A percentile compares a stretch with the other conserved stretches of the same genome.
Evolutionary conservation across 2,113 vertebrate genomes (phyloP).

Genomic region (Rhizomys pruinosus): DNA sequence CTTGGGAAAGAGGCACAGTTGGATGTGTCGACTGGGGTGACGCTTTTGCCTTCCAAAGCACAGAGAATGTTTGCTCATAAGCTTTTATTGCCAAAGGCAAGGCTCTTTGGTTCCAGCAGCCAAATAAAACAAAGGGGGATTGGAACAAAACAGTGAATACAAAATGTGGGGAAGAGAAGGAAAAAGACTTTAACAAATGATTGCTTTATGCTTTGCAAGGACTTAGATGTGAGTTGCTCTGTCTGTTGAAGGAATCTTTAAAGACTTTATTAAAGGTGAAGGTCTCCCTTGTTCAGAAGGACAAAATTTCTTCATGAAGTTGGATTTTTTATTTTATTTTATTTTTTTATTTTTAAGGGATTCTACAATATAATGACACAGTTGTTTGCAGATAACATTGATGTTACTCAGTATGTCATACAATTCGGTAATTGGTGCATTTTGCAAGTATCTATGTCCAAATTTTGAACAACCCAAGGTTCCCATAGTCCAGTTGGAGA

Average conservation of each 20-base stretch:
- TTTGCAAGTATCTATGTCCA: no score
- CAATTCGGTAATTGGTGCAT: no score
- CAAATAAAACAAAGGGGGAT: conserved; percentile 82
- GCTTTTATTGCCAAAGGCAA: conserved; percentile 82
- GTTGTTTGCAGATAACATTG: no score
- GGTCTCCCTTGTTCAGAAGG: neutral
- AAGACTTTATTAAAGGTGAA: conserved; percentile 18
- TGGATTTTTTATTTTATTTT: no score
- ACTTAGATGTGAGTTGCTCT: conserved; percentile 36
- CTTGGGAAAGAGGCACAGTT: conserved; percentile 77
- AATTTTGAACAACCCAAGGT: no score
- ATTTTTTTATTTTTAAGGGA: no score
- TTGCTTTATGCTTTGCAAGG: conserved; percentile 18
- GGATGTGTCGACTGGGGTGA: conserved; percentile 63
- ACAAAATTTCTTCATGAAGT: neutral
- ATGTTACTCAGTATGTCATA: no score
- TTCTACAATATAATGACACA: no score
- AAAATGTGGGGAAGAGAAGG: conserved; percentile 3
- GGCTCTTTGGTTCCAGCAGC: conserved; percentile 73
- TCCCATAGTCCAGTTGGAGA: no score
- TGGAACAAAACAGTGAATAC: conserved; percentile 79
- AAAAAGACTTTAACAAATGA: conserved; percentile 49
- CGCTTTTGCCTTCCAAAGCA: conserved; percentile 81
- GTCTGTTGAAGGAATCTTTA: neutral
- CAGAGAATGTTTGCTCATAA: conserved; percentile 83